Conservation (phyloP, 2,888 invertebrate species). For the Onthophagus sagittarius region DNA sequence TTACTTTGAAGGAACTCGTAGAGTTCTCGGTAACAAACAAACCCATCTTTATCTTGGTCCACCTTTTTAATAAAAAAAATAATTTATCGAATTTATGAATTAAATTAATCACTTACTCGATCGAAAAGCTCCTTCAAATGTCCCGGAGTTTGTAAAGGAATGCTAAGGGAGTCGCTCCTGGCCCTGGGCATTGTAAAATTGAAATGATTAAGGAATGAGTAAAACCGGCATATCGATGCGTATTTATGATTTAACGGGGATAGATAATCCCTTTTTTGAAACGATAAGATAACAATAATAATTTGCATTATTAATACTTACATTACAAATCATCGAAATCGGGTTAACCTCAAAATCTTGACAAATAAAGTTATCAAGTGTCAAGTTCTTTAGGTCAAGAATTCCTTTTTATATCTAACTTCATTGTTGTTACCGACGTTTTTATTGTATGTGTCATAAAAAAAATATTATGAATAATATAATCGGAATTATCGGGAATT, state of each 20-base stretch:
- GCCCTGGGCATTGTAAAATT: conserved; percentile 11
- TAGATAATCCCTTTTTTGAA: not conserved
- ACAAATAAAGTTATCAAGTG: not conserved
- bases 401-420: conserved; percentile 18
- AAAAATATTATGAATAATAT: not conserved
- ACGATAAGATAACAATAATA: not conserved
- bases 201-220: not conserved
- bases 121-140: not conserved
- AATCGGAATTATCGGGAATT: conserved; percentile 46
- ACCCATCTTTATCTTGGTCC: conserved; percentile 68
- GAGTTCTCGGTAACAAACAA: conserved; percentile 64
- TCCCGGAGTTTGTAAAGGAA: conserved; percentile 6
- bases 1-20: conserved; percentile 59
- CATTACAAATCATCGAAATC: conserved; percentile 4
- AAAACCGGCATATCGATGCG: not conserved
- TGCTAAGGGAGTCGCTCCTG: conserved; percentile 11
- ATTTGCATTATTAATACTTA: not conserved
- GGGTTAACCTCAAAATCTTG: not conserved
- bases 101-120: not conserved
- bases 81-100: not conserved
- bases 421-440: conserved; percentile 26
- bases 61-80: conserved; percentile 50
- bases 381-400: not conserved
- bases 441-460: not conserved
- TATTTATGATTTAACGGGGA: not conserved